Conservation (phyloP, 1,140 invertebrate genomes). For the Sycophila sp. region DNA sequence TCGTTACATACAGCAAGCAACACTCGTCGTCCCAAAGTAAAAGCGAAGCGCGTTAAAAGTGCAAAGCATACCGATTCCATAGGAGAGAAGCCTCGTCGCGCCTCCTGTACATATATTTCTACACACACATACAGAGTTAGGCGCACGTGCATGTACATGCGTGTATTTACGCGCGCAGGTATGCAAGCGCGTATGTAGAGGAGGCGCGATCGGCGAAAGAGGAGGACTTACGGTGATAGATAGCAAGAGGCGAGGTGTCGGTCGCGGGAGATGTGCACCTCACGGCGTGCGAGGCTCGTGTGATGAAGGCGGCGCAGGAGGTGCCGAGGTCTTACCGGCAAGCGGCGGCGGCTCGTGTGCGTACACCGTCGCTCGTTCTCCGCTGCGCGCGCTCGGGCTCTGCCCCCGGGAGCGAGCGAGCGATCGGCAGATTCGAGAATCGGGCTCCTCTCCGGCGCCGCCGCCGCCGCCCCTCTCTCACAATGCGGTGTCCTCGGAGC, state of each 20-base stretch:
- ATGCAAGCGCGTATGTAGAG: background rate
- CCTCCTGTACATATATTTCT: too few species aligned
- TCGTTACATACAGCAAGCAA: too few species aligned
- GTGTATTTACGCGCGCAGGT: background rate
- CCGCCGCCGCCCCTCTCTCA: constrained; percentile 25
- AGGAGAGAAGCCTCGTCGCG: too few species aligned
- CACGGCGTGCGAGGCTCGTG: constrained; percentile 64
- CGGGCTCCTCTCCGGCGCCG: constrained; percentile 45
- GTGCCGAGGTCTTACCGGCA: constrained; percentile 64
- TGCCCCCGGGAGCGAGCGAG: constrained; percentile 38
- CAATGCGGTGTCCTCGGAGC: background rate
- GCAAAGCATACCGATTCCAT: too few species aligned
- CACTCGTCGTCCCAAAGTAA: too few species aligned
- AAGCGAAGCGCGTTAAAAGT: too few species aligned
- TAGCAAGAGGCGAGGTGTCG: too few species aligned
- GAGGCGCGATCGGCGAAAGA: too few species aligned
- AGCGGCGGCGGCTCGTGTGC: constrained; percentile 30
- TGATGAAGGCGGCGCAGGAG: constrained; percentile 63
- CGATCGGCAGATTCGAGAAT: constrained; percentile 59
- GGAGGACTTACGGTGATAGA: too few species aligned
- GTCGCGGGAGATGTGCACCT: constrained; percentile 58
- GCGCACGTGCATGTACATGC: background rate
- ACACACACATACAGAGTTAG: background rate
- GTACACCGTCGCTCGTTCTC: constrained; percentile 44
- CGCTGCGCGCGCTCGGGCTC: constrained; percentile 50